These are phyloP conservation scores for Scolopax mira DNA, from an alignment of 2,113 vertebrate species.

Conservation along the genomic window DNA sequence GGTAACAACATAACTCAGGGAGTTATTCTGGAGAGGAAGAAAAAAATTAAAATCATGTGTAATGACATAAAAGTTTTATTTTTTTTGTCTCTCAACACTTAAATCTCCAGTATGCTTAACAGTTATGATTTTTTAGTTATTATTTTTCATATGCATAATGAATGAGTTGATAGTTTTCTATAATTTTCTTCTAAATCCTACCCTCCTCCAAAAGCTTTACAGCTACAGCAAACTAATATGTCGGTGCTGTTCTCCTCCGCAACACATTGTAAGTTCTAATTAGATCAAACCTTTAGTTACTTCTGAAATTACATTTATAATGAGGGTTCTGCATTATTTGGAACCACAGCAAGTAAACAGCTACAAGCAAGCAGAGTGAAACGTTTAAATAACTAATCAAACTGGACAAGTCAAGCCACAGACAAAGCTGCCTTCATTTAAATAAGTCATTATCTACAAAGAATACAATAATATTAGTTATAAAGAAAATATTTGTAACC, in stretches of 20 bases:
- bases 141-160: not conserved
- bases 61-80: not conserved
- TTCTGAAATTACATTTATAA: constrained; percentile 20
- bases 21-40: not conserved
- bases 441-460: not conserved
- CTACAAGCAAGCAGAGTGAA: not conserved
- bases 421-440: not conserved
- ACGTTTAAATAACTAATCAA: not conserved
- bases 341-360: not conserved
- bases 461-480: not conserved
- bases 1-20: not conserved
- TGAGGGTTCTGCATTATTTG: not conserved
- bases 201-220: not conserved
- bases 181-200: not conserved
- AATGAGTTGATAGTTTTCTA: not conserved
- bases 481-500: not conserved
- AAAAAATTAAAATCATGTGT: not conserved
- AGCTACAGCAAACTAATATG: not conserved
- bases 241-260: not conserved
- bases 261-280: not conserved
- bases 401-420: not conserved
- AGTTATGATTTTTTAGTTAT: not conserved
- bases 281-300: constrained; percentile 1
- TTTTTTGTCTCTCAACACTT: not conserved
- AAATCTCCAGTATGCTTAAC: not conserved